Evolutionary conservation across 2,888 invertebrate species (phyloP).

Genomic region (Metalampra italica): DNA sequence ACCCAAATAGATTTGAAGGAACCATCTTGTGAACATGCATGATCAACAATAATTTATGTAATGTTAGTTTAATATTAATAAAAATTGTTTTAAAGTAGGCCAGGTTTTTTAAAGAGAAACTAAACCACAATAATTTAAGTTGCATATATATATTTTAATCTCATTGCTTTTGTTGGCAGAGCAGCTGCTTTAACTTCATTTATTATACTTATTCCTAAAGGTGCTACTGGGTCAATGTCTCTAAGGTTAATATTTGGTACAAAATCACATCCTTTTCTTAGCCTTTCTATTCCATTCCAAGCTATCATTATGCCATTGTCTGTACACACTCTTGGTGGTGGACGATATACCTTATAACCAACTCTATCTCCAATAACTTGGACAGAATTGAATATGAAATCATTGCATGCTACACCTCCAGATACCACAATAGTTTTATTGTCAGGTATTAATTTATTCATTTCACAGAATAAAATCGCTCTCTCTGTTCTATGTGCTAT

Average conservation of each 20-base stretch:
- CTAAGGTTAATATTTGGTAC: slow-evolving; percentile 77
- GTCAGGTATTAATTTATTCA: slow-evolving; percentile 74
- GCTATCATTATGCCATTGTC: slow-evolving; percentile 99
- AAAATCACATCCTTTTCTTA: slow-evolving; percentile 55
- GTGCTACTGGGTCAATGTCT: slow-evolving; percentile 78
- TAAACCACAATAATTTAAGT: neutral
- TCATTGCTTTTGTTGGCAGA: slow-evolving; percentile 60
- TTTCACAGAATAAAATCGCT: slow-evolving; percentile 86
- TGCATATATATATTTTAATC: slow-evolving; percentile 38
- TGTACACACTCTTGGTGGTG: slow-evolving; percentile 92
- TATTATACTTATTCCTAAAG: slow-evolving; percentile 80
- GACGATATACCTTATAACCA: slow-evolving; percentile 83
- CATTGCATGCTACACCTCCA: slow-evolving; percentile 97
- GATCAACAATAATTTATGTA: slow-evolving; percentile 37
- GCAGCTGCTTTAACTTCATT: slow-evolving; percentile 75
- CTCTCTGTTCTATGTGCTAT: slow-evolving; percentile 89
- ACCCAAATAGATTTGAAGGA: slow-evolving; percentile 34
- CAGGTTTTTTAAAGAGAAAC: too few species aligned
- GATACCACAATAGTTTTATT: slow-evolving; percentile 87
- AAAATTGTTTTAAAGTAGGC: slow-evolving; percentile 11
- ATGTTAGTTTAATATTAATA: slow-evolving; percentile 34
- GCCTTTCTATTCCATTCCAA: slow-evolving; percentile 96
- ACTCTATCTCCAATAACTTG: slow-evolving; percentile 81
- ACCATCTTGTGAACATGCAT: slow-evolving; percentile 37
- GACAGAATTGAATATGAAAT: slow-evolving; percentile 86